Conservation (phyloP, 1,140 invertebrate genomes). For the Rhagoletis pomonella region DNA sequence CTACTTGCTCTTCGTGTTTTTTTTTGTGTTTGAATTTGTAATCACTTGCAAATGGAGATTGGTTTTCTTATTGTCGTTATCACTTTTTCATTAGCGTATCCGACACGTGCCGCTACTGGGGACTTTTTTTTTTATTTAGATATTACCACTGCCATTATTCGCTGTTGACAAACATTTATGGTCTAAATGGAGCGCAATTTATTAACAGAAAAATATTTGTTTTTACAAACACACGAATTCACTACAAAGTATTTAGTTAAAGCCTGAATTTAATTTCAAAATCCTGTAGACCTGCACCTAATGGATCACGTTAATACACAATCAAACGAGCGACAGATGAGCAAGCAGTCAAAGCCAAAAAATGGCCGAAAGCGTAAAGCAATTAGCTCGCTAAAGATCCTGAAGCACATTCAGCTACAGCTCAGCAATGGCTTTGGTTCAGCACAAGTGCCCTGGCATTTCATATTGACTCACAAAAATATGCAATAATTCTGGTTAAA, state of each 20-base stretch:
- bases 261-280: not conserved
- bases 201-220: not conserved
- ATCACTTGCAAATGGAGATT: not conserved
- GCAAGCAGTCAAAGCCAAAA: not conserved
- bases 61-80: no score
- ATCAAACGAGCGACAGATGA: not conserved
- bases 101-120: not conserved
- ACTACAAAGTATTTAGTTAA: not conserved
- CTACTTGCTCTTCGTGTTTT: not conserved
- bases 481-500: no score
- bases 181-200: not conserved
- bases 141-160: not conserved
- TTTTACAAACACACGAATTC: not conserved
- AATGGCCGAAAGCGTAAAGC: not conserved
- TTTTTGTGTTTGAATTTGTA: not conserved
- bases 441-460: not conserved
- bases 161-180: not conserved
- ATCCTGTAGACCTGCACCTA: not conserved
- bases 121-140: not conserved
- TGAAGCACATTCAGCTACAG: not conserved
- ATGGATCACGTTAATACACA: not conserved
- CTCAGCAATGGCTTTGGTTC: not conserved
- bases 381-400: not conserved
- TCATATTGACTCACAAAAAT: not conserved
- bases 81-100: not conserved